Conservation (phyloP, 2,113 vertebrate species). For the Siphamia tubifer region DNA sequence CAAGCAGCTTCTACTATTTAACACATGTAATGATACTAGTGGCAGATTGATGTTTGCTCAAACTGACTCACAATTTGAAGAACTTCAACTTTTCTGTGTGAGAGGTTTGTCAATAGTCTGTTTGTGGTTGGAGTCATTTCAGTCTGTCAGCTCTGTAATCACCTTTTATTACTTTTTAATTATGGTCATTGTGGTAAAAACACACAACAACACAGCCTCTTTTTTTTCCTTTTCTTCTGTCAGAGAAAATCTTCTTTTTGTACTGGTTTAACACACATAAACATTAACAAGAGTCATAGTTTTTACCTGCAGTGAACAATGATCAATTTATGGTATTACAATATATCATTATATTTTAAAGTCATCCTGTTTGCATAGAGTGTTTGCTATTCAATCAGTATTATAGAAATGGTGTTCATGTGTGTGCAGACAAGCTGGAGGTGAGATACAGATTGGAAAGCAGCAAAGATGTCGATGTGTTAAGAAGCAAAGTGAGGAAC, state of each 20-base stretch:
- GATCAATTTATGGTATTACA: too few relatives aligned
- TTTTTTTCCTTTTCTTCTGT: not conserved
- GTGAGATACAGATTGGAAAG: conserved; percentile 68
- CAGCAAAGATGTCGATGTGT: conserved; percentile 46
- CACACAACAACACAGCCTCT: not conserved
- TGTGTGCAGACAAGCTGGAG: conserved; percentile 66
- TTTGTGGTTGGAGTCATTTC: not conserved
- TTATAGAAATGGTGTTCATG: not conserved
- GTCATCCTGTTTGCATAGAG: not conserved
- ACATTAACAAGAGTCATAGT: too few relatives aligned
- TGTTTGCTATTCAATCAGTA: not conserved
- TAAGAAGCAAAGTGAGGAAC: conserved; percentile 52
- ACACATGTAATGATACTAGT: too few relatives aligned
- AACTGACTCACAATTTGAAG: not conserved
- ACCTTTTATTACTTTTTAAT: not conserved
- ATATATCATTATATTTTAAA: too few relatives aligned
- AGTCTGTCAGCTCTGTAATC: not conserved
- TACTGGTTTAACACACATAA: too few relatives aligned
- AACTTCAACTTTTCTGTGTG: not conserved
- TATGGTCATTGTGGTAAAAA: not conserved
- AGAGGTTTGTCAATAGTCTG: not conserved
- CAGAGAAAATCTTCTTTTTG: too few relatives aligned
- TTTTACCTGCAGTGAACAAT: too few relatives aligned
- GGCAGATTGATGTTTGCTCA: too few relatives aligned
- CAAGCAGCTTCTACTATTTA: too few relatives aligned